Percentiles rank a stretch among this genome's conserved stretches.
Evolutionary conservation across 2,888 invertebrate genomes (phyloP).

Genomic region (Trisateles emortualis): DNA sequence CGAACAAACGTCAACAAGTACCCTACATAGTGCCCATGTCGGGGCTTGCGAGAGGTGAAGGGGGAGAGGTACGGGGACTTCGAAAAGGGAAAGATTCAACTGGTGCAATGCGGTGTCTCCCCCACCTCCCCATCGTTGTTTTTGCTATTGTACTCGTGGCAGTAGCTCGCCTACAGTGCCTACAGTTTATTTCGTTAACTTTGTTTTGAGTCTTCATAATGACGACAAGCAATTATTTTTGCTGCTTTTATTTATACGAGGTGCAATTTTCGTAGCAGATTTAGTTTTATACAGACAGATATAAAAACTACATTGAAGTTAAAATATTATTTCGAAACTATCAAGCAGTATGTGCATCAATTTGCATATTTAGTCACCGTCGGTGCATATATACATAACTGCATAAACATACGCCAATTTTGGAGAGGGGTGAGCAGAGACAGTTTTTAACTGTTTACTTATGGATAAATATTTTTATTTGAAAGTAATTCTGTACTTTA

Average conservation of each 20-base stretch:
- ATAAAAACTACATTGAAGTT: too few species aligned
- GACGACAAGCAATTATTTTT: slow-evolving; percentile 27
- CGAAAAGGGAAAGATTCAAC: slow-evolving; percentile 80
- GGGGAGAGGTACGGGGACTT: slow-evolving; percentile 34
- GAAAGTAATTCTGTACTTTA: too few species aligned
- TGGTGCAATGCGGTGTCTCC: slow-evolving; percentile 85
- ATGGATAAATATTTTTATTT: too few species aligned
- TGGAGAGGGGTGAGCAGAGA: too few species aligned
- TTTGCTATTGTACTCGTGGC: slow-evolving; percentile 41
- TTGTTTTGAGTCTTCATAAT: slow-evolving; percentile 64
- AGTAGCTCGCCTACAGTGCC: slow-evolving; percentile 32
- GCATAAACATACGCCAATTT: too few species aligned
- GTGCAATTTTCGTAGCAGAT: too few species aligned
- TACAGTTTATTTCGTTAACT: slow-evolving; percentile 61
- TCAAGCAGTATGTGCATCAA: too few species aligned
- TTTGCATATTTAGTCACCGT: too few species aligned
- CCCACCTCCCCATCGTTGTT: slow-evolving; percentile 40
- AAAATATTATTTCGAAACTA: too few species aligned
- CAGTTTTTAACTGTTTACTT: too few species aligned
- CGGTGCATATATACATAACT: too few species aligned
- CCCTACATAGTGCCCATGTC: slow-evolving; percentile 48
- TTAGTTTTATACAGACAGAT: too few species aligned
- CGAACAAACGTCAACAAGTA: slow-evolving; percentile 77
- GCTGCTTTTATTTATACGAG: not conserved
- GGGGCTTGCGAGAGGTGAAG: slow-evolving; percentile 38